Conservation (phyloP, 2,888 invertebrate species). For the Ypsolopha sequella region DNA sequence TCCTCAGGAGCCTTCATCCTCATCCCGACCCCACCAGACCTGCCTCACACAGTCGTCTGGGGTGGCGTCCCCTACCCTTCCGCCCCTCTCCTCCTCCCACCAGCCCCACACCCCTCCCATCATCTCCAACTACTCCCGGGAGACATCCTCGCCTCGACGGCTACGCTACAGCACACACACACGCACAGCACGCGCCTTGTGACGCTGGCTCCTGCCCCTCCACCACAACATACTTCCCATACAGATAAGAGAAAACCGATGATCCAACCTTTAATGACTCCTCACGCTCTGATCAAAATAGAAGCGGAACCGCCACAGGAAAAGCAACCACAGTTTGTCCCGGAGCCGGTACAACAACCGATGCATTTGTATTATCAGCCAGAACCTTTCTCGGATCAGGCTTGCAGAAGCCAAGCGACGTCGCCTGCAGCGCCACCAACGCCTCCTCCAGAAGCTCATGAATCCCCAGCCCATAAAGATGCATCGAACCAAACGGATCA, state of each 20-base stretch:
- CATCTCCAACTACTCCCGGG: slow-evolving; percentile 77
- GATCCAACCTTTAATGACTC: slow-evolving; percentile 56
- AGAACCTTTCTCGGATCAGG: slow-evolving; percentile 55
- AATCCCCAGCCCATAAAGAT: slow-evolving; percentile 78
- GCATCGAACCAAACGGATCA: slow-evolving; percentile 89
- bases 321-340: slow-evolving; percentile 47
- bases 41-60: slow-evolving; percentile 82
- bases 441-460: slow-evolving; percentile 63
- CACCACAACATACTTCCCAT: slow-evolving; percentile 45
- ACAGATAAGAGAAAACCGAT: slow-evolving; percentile 57
- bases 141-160: slow-evolving; percentile 73
- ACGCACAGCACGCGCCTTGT: slow-evolving; percentile 77
- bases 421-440: slow-evolving; percentile 73
- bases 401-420: slow-evolving; percentile 67
- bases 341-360: slow-evolving; percentile 64
- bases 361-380: slow-evolving; percentile 69
- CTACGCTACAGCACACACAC: slow-evolving; percentile 76
- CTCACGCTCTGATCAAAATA: slow-evolving; percentile 76
- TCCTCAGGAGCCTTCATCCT: slow-evolving; percentile 86
- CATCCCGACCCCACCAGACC: slow-evolving; percentile 79
- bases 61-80: slow-evolving; percentile 73
- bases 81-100: slow-evolving; percentile 48
- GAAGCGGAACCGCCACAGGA: slow-evolving; percentile 74
- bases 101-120: slow-evolving; percentile 70
- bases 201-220: slow-evolving; percentile 72